phyloP scores from a whole-genome alignment of 2,797 vertebrate species.

The Miichthys miiuy region DNA sequence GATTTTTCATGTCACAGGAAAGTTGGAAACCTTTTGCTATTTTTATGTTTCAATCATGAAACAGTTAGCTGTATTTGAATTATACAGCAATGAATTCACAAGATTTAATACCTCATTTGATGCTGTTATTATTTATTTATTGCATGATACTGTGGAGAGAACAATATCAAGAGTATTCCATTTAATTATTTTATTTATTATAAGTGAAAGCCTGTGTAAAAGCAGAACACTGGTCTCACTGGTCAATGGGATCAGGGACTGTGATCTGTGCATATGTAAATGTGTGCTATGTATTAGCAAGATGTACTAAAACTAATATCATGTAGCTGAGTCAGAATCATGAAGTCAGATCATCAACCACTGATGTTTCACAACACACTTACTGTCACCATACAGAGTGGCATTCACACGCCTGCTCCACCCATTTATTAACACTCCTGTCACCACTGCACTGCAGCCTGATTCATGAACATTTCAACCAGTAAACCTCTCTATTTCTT shows the following conservation, averaged over 20 bases:
- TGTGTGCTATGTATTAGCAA: not conserved
- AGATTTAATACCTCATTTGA: not conserved
- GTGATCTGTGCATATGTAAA: not conserved
- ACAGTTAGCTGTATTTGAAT: not conserved
- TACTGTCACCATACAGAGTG: not conserved
- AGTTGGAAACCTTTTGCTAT: not conserved
- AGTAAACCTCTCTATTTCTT: not conserved
- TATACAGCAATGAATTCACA: not conserved
- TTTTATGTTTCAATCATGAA: not conserved
- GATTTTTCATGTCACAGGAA: not conserved
- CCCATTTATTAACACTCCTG: conserved; percentile 9
- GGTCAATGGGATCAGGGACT: not conserved
- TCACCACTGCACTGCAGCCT: not conserved
- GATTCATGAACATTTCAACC: conserved; percentile 1
- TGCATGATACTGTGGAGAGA: not conserved
- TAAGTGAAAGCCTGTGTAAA: not conserved
- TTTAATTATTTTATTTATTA: not conserved
- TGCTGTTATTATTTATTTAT: not conserved
- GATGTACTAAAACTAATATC: not conserved
- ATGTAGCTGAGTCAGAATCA: not conserved
- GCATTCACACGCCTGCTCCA: conserved; percentile 2
- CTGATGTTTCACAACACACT: conserved; percentile 9
- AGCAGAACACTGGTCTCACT: not conserved
- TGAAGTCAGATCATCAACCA: not conserved
- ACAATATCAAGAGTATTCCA: not conserved